These are phyloP conservation scores for Channa maculata DNA, from an alignment of 2,113 vertebrate species.

Conservation along the genomic window DNA sequence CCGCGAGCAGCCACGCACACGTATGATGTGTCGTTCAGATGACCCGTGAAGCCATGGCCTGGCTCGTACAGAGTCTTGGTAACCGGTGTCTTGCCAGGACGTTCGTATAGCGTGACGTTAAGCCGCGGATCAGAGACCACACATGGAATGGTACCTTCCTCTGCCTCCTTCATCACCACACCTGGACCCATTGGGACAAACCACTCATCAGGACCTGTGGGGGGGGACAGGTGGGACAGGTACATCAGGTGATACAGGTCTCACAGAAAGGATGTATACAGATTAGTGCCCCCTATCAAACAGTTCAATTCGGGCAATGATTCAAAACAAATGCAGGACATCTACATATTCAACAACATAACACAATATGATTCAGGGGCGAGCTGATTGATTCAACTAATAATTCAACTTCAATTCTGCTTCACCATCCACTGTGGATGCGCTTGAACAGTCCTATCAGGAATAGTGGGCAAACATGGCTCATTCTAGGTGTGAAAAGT, in stretches of 20 bases:
- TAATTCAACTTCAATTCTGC: too few relatives aligned
- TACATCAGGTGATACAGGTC: neutral
- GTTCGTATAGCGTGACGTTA: conserved; percentile 88
- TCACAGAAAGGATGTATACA: neutral
- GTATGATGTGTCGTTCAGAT: conserved; percentile 90
- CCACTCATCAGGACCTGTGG: conserved; percentile 86
- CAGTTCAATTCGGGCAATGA: too few relatives aligned
- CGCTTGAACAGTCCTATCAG: too few relatives aligned
- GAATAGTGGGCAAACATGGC: too few relatives aligned
- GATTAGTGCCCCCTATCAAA: too few relatives aligned
- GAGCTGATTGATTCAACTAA: too few relatives aligned
- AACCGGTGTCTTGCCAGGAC: conserved; percentile 73
- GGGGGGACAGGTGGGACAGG: neutral
- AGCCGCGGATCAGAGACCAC: conserved; percentile 89
- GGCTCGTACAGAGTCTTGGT: conserved; percentile 78
- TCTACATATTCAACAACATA: too few relatives aligned
- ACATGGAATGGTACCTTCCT: conserved; percentile 88
- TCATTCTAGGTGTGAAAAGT: too few relatives aligned
- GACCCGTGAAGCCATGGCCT: conserved; percentile 88
- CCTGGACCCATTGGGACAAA: conserved; percentile 83
- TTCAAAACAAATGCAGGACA: too few relatives aligned
- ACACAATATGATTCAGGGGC: too few relatives aligned
- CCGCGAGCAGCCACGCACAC: conserved; percentile 84
- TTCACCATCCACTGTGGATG: too few relatives aligned
- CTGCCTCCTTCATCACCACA: conserved; percentile 86